Conservation (phyloP, 2,113 vertebrate genomes). For the Rattus norvegicus region DNA sequence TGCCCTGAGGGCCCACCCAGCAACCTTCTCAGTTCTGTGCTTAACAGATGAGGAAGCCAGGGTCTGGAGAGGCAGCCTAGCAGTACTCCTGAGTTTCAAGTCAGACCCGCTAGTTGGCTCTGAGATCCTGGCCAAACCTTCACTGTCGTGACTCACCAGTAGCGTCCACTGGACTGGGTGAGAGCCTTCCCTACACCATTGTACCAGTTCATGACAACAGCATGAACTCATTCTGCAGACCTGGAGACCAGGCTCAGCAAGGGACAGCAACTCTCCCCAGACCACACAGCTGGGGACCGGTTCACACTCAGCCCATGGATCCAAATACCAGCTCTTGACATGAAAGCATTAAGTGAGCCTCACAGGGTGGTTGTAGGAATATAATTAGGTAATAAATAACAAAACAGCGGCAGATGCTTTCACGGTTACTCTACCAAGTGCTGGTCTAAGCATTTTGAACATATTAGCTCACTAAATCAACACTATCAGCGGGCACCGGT, state of each 20-base stretch:
- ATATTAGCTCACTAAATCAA: neutral
- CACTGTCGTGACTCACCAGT: neutral
- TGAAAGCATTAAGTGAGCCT: neutral
- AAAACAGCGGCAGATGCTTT: neutral
- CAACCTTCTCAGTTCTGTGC: neutral
- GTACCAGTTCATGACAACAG: neutral
- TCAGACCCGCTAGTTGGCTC: neutral
- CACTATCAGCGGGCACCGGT: neutral
- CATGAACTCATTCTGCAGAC: neutral
- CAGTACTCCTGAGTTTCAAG: neutral
- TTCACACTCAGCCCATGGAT: neutral
- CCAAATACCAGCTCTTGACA: neutral
- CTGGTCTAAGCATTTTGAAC: neutral
- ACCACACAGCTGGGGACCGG: neutral
- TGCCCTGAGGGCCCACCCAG: no score
- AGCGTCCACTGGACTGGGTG: neutral
- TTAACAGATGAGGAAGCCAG: neutral
- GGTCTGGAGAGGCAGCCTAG: neutral
- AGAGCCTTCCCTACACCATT: neutral
- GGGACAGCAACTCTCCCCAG: neutral
- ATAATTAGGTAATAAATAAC: neutral
- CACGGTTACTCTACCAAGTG: neutral
- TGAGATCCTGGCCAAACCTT: neutral
- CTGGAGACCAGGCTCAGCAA: neutral
- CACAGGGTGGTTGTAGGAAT: neutral